Percentiles rank a stretch among this genome's conserved stretches.
Evolutionary conservation across 2,113 vertebrate genomes (phyloP).

Genomic region (Genyomyrus donnyi): DNA sequence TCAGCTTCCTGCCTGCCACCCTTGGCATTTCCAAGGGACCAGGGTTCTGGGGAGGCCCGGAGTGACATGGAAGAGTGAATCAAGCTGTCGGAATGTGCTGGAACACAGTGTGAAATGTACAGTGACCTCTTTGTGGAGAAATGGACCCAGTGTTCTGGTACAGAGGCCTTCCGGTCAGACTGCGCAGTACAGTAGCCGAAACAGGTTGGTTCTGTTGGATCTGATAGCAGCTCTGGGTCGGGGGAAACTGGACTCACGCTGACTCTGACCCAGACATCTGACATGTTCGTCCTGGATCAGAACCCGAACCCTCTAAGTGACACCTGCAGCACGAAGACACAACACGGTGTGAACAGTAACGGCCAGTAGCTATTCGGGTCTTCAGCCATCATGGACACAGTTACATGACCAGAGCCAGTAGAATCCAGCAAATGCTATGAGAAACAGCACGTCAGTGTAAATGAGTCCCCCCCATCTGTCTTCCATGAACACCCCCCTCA

Average conservation of each 20-base stretch:
- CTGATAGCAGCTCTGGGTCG: not conserved
- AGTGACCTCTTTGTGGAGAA: not conserved
- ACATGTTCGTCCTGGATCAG: not conserved
- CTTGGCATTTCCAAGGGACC: conserved; percentile 10
- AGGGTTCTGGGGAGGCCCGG: too few species aligned
- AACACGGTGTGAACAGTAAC: not conserved
- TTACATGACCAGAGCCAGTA: not conserved
- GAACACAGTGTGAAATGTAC: not conserved
- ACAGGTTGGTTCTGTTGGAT: not conserved
- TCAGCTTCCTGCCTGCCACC: not conserved
- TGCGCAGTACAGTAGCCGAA: not conserved
- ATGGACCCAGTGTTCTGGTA: not conserved
- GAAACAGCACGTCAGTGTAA: not conserved
- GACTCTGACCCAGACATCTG: not conserved
- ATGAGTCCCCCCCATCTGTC: not conserved
- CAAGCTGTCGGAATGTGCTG: conserved; percentile 1
- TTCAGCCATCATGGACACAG: not conserved
- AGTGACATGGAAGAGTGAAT: not conserved
- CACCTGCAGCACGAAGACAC: not conserved
- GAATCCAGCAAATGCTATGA: not conserved
- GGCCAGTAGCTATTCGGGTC: not conserved
- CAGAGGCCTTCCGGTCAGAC: not conserved
- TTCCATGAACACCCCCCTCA: not conserved
- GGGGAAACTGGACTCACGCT: not conserved
- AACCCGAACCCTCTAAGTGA: not conserved